Base-by-base conservation (phyloP, 2,888 invertebrate genomes). In the Agriopis aurantiaria region DNA sequence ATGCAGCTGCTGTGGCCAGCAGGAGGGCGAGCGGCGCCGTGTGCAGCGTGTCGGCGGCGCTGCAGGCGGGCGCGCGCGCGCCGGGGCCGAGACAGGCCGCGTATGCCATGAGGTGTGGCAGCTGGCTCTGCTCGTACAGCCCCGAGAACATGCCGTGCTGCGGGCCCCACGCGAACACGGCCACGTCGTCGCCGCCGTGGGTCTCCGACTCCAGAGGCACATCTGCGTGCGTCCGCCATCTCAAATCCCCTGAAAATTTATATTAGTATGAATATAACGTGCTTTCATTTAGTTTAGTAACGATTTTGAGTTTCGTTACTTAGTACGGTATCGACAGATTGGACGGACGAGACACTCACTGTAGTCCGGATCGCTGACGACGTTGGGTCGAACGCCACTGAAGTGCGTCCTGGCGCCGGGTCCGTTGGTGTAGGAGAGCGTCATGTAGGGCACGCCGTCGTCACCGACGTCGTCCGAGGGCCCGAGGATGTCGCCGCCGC, bases 131-230 rank as follows among this genome's bases (percentile, higher is more conserved):
- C 84, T 98, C 97, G 85, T 96, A 96, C 53, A 96, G 95, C 3
- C 97, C 97, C 12, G 96, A 94, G 88, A 98, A 97, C 67, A 98
- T 91, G 85, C 96, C 96, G 53, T 97, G 95, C 93, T 96, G 96
- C 6, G 97, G 97, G 61, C 96, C 98, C 56, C 88, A 87, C 76
- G 96, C 96, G 88, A 96, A 97, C 57, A 97, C 96, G 0, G 95
- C 95, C 40, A 97, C 97, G 92, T 98, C 97, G 77, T 97, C 97
- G 0, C 97, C 97, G 5, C 96, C 97, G 87, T 97, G 97, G 10
- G 97, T 97, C 83, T 97, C 97, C 57, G 91, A 90, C 0, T 77
- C 78, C 57, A 96, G 85, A 0, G 96, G 96, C 1, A 95, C 93
- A 0, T 96, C 93, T 0, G 95, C 91, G 76, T 90, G 91, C 3